Percentiles rank a stretch among this genome's conserved stretches.
Evolutionary conservation across 2,888 invertebrate species (phyloP).

Genomic region (Strigamia transsilvanica): DNA sequence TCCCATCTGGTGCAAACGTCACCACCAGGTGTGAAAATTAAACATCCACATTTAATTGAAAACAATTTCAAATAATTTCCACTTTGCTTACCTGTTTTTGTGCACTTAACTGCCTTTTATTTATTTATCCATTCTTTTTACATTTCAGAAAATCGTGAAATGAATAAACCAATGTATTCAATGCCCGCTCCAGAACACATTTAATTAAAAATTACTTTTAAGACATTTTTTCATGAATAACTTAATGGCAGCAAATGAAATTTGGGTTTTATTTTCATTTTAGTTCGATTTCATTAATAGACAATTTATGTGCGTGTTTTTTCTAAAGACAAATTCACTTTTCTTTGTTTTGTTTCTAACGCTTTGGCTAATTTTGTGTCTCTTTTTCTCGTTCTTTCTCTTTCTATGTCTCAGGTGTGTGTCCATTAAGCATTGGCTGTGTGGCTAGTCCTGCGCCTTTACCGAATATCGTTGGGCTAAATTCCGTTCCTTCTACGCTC

Average conservation of each 20-base stretch:
- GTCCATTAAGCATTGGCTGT: not conserved
- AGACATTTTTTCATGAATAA: not conserved
- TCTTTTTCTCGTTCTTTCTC: not conserved
- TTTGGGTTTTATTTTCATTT: too few species aligned
- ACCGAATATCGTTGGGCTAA: conserved; percentile 19
- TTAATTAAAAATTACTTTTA: not conserved
- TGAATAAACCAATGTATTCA: not conserved
- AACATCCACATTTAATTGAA: too few species aligned
- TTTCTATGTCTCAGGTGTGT: not conserved
- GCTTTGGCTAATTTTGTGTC: not conserved
- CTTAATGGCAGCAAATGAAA: not conserved
- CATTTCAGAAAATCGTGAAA: not conserved
- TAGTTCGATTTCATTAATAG: too few species aligned
- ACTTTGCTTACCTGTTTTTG: too few species aligned
- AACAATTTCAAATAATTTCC: too few species aligned
- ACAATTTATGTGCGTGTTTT: too few species aligned
- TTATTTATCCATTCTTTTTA: conserved; percentile 14
- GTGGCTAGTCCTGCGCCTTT: not conserved
- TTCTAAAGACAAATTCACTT: not conserved
- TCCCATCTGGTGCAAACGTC: conserved; percentile 12
- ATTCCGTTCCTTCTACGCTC: conserved; percentile 28
- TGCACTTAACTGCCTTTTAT: too few species aligned
- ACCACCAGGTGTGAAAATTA: not conserved
- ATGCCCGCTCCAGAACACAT: conserved; percentile 15
- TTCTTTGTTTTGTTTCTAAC: not conserved